Evolutionary conservation across 2,888 invertebrate species (phyloP), one percentile per base, ranked within the genome.

Genomic region (Leucophenga maculata): DNA sequence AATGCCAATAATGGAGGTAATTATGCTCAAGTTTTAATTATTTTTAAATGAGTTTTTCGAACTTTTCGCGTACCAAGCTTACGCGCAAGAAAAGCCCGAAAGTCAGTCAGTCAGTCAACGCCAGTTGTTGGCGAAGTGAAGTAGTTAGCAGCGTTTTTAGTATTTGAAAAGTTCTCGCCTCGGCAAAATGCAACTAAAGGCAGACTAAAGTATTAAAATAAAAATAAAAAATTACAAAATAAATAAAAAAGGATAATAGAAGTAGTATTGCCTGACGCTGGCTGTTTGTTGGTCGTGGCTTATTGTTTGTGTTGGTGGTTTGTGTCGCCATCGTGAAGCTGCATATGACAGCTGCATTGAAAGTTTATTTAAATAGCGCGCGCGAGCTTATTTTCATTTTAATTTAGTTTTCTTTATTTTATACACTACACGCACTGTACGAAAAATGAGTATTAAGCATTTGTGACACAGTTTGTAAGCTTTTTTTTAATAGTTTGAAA

Each of bases 1-100:
- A 87, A 85, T 83, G 81, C 83, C 81, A 87, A 85, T 86, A 84
- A 84, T 81, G 87, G 87, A 87, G 87, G 87, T 87, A 86, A 87
- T 85, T 86, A 86, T 86, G 80, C 81, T 80, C 79, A 86, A 86
- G 75, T 86, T 86, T 86, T 86, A 86, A 86, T 86, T 86, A 85
- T 86, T 86, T 86, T 86, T 83, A 85, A 86, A 86, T 86, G 85
- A 86, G 84, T 86, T 86, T 86, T 77, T 74, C 75, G 78, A 81
- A 85, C 78, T 85, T 83, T 77, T 55, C 55, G 44, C 65, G 65
- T 55, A 8, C 44, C 14, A 9, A 55, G 66, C 54, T 8, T 18
- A 14, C 1, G 46, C 46, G 50, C 50, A 18, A 22, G 54, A 22
- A n/a, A 18, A 18, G 39, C n/a, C 39, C 18, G 18, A 18, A 32